Base-by-base conservation (phyloP, 2,888 invertebrate species). In the Sisyra nigra region DNA sequence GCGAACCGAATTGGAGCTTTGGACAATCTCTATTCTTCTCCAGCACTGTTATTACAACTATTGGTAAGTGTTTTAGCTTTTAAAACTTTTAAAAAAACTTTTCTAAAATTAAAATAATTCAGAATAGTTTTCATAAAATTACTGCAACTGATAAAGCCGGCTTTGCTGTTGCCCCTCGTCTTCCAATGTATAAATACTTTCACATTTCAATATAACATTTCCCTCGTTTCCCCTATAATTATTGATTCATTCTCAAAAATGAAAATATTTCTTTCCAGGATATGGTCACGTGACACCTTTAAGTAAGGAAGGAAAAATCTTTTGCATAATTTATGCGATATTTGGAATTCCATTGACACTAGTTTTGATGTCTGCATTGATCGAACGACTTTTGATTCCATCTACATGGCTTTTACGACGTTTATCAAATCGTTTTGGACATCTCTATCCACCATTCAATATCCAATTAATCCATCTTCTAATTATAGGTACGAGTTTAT, bases 211-310 rank as follows among this genome's bases (percentile, higher is more conserved):
- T n/a, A 4, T 11, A 10, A 30, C 31, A 30, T 9, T 32, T 32
- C 3, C 13, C 13, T 4, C 3, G 13, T 32, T 32, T 11, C 32
- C 13, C n/a, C 13, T 11, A 11, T 31, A 31, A 31, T 31, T 31
- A 31, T 31, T 31, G 10, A 31, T n/a, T n/a, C 2, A n/a, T 3
- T 31, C 11, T 31, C 10, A 31, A 31, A n/a, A n/a, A 11, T 31
- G 10, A 31, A 30, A 30, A 10, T 30, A 30, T 30, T n/a, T n/a
- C 31, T n/a, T 52, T 57, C 2, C 63, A 87, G 88, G 89, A 41
- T 92, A 91, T 63, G 91, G 91, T 5, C 84, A 88, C 61, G 84
- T 89, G 42, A 84, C 88, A 0, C 89, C 91, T 0, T 66, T 88
- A 11, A 85, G 87, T 39, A 74, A 81, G 60, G 80, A 77, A 1